These are phyloP conservation scores for Synanthedon tipuliformis DNA, from an alignment of 2,888 invertebrate species.

Conservation along the genomic window DNA sequence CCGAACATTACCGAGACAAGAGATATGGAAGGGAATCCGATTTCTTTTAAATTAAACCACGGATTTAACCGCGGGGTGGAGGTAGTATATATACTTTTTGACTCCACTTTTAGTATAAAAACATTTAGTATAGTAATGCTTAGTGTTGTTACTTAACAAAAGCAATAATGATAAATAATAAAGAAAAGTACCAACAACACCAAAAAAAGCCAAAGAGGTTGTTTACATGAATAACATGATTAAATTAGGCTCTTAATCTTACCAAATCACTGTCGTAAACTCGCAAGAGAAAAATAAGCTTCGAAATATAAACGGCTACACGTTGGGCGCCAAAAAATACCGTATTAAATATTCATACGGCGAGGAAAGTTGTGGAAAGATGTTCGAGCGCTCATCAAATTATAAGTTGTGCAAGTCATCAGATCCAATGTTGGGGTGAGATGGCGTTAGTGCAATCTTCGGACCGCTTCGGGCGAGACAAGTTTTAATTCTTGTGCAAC, in stretches of 20 bases:
- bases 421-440: constrained; percentile 5
- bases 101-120: too few species aligned
- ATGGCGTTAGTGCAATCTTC: neutral
- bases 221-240: constrained; percentile 16
- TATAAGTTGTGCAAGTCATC: constrained; percentile 42
- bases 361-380: constrained; percentile 38
- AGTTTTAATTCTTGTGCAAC: constrained; percentile 7
- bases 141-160: neutral
- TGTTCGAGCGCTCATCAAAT: constrained; percentile 44
- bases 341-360: constrained; percentile 49
- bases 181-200: neutral
- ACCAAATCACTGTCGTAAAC: constrained; percentile 25
- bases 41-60: too few species aligned
- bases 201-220: constrained; percentile 1
- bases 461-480: constrained; percentile 1
- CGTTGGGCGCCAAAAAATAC: constrained; percentile 41
- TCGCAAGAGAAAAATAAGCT: constrained; percentile 20
- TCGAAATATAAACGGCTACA: constrained; percentile 26
- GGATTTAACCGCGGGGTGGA: too few species aligned
- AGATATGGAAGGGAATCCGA: too few species aligned
- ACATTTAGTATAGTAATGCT: too few species aligned
- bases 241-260: constrained; percentile 28
- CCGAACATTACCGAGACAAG: too few species aligned
- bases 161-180: neutral
- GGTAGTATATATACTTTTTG: too few species aligned